Conservation (phyloP, 2,113 vertebrate species). For the Proterorhinus semilunaris region DNA sequence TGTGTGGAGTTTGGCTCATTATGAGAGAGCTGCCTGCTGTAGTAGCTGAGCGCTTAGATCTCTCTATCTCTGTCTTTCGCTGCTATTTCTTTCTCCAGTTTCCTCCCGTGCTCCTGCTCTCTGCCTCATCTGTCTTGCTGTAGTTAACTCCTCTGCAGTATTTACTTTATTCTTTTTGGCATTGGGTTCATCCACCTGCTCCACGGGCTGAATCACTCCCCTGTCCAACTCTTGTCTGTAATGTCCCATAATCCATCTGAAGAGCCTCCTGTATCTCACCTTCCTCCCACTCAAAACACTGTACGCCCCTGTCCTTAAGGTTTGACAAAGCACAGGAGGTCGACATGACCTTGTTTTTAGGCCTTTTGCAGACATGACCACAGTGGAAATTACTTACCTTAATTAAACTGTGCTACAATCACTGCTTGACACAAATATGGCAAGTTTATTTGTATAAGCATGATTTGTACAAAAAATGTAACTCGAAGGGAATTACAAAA, state of each 20-base stretch:
- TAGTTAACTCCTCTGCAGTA: constrained; percentile 44
- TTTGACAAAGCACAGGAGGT: constrained; percentile 43
- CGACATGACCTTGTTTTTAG: constrained; percentile 29
- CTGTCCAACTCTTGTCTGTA: constrained; percentile 19
- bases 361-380: neutral
- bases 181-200: constrained; percentile 46
- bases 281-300: constrained; percentile 19
- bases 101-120: constrained; percentile 34
- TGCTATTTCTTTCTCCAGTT: constrained; percentile 40
- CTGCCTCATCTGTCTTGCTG: constrained; percentile 40
- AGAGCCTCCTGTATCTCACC: constrained; percentile 42
- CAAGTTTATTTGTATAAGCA: no score
- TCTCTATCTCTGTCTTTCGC: constrained; percentile 46
- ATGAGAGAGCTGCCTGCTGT: constrained; percentile 49
- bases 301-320: constrained; percentile 7
- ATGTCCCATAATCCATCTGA: constrained; percentile 34
- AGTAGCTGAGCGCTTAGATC: constrained; percentile 52
- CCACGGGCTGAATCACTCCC: constrained; percentile 10
- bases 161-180: constrained; percentile 42
- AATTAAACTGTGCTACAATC: neutral
- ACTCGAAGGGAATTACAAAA: no score
- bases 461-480: no score
- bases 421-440: no score
- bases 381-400: neutral
- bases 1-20: constrained; percentile 50